Evolutionary conservation across 2,888 invertebrate genomes (phyloP).

Genomic region (Plutella xylostella): DNA sequence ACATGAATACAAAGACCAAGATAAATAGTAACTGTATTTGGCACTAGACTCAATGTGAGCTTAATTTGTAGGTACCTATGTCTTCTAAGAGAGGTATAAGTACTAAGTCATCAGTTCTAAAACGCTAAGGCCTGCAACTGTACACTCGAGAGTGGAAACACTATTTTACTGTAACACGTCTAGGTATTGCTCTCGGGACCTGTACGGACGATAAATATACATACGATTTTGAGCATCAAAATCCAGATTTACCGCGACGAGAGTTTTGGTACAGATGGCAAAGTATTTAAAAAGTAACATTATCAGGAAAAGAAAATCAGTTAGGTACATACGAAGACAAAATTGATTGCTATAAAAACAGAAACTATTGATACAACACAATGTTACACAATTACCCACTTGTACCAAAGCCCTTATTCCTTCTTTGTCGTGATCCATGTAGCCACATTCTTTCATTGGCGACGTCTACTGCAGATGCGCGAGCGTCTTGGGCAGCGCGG

Average conservation of each 20-base stretch:
- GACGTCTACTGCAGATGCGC: constrained; percentile 50
- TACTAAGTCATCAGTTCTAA: constrained; percentile 24
- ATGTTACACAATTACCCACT: neutral
- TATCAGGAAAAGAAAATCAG: neutral
- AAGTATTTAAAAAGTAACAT: neutral
- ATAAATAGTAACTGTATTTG: constrained; percentile 20
- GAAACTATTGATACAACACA: neutral
- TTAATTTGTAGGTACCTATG: constrained; percentile 23
- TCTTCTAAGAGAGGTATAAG: constrained; percentile 22
- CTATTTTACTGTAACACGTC: constrained; percentile 18
- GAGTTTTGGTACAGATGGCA: neutral
- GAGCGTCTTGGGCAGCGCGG: constrained; percentile 81
- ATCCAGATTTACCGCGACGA: neutral
- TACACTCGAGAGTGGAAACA: constrained; percentile 20
- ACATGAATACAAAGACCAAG: constrained; percentile 11
- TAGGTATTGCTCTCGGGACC: constrained; percentile 11
- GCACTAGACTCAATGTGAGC: constrained; percentile 29
- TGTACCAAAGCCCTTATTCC: too few relatives aligned
- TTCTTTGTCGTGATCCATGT: too few relatives aligned
- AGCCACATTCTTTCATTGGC: too few relatives aligned
- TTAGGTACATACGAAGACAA: too few relatives aligned
- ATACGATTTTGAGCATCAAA: constrained; percentile 12
- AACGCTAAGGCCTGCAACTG: constrained; percentile 24
- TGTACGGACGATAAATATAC: constrained; percentile 4
- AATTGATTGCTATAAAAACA: too few relatives aligned